Percentiles rank a stretch among this genome's conserved stretches.
These are phyloP conservation scores for Peromyscus californicus DNA, from an alignment of 2,113 vertebrate species.

Conservation along the genomic window DNA sequence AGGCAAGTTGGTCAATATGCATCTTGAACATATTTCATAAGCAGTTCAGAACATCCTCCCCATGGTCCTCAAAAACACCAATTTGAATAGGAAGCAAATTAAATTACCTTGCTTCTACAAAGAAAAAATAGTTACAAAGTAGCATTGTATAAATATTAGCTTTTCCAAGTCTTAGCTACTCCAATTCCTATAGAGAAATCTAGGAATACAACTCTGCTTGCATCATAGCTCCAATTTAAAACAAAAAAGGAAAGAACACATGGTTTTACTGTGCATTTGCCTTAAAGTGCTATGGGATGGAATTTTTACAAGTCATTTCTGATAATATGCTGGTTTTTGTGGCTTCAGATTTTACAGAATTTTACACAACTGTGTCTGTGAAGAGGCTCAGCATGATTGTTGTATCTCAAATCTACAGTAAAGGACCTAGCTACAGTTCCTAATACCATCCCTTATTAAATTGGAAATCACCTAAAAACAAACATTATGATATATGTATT, in stretches of 20 bases:
- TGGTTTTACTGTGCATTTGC: neutral
- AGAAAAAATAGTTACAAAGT: neutral
- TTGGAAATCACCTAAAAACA: neutral
- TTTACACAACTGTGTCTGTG: neutral
- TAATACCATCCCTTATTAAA: neutral
- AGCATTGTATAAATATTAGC: neutral
- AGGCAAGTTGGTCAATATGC: neutral
- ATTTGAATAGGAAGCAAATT: neutral
- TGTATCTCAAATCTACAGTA: neutral
- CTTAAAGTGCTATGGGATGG: neutral
- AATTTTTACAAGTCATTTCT: neutral
- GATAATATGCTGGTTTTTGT: neutral
- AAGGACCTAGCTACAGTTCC: neutral
- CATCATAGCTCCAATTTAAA: neutral
- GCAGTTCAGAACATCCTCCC: neutral
- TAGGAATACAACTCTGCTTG: neutral
- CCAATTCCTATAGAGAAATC: neutral
- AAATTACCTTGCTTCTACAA: neutral
- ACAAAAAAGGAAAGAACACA: slow-evolving; percentile 49
- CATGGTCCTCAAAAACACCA: neutral
- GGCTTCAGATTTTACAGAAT: neutral
- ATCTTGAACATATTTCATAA: neutral
- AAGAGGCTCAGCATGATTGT: neutral
- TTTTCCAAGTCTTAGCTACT: accelerated
- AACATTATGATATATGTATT: neutral